Base-by-base conservation (phyloP, 2,888 invertebrate species). In the Trissolcus japonicus region DNA sequence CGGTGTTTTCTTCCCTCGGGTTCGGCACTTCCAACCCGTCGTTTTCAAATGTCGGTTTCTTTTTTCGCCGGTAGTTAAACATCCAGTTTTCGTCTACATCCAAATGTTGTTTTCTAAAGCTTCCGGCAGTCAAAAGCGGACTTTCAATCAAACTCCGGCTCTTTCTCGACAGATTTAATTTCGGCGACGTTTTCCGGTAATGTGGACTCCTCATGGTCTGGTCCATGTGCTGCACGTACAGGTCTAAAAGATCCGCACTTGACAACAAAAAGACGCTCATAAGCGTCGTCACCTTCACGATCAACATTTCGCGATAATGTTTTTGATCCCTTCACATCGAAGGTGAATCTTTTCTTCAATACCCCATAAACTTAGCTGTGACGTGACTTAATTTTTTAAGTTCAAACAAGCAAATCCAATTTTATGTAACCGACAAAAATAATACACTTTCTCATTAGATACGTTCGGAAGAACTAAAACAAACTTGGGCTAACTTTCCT, bases 221-320 rank as follows among this genome's bases (percentile, higher is more conserved):
- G 80, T 89, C 88, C 88, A 89, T 89, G 83, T 89, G 88, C 66
- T 88, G 85, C 17, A 89, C 89, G 72, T 89, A 89, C 6, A 88
- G 85, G 63, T 88, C 88, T 77, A 89, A 46, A 4, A 89, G 82
- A 73, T 89, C 89, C 50, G 84, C 85, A 25, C 78, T 62, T 50
- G 79, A 82, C 63, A 83, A 35, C 68, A 83, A 83, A 56, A 84
- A 79, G 51, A 81, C 59, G 55, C 82, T 55, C 13, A 83, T 56
- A 21, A 83, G 74, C 65, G 82, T 75, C 40, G 84, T 66, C 57
- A 85, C 54, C 74, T 79, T 83, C 62, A 79, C 74, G 69, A 83
- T 68, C 80, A 83, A 79, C 86, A 86, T 88, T 79, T 82, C 85
- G 35, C 9, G 9, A 53, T 35, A 11, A 35, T 35, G 11, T 35